A percentile compares a stretch with the other conserved stretches of the same genome.
Conservation (phyloP, 2,113 vertebrate genomes). For the Lagenorhynchus albirostris region DNA sequence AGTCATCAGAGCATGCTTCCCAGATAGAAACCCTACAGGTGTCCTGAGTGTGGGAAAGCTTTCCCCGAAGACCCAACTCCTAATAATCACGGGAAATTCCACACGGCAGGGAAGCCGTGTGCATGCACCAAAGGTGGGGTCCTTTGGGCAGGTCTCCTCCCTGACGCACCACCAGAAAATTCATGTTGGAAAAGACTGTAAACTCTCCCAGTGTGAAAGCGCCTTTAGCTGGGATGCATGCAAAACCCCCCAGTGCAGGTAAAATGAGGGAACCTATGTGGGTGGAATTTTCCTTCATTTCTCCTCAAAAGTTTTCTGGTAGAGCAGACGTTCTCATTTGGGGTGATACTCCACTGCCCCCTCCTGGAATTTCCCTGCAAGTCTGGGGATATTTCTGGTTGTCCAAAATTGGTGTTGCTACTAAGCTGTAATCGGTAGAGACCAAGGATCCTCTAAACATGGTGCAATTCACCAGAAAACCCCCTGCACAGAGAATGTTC, state of each 20-base stretch:
- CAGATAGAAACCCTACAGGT: background rate
- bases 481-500: background rate
- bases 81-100: background rate
- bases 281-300: background rate
- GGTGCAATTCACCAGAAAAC: background rate
- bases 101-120: accelerated
- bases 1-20: background rate
- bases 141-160: background rate
- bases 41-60: background rate
- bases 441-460: background rate
- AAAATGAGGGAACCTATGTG: background rate
- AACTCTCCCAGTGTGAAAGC: background rate
- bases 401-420: background rate
- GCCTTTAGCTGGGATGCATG: background rate
- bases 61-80: accelerated
- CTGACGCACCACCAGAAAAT: too few relatives aligned
- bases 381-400: background rate
- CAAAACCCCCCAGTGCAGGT: background rate
- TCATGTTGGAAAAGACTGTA: background rate
- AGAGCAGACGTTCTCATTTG: background rate
- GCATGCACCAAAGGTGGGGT: accelerated
- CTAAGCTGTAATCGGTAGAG: background rate
- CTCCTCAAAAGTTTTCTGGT: accelerated
- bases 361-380: background rate
- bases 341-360: background rate